Base-by-base conservation (phyloP, 2,888 invertebrate genomes). In the Brassicogethes aeneus region DNA sequence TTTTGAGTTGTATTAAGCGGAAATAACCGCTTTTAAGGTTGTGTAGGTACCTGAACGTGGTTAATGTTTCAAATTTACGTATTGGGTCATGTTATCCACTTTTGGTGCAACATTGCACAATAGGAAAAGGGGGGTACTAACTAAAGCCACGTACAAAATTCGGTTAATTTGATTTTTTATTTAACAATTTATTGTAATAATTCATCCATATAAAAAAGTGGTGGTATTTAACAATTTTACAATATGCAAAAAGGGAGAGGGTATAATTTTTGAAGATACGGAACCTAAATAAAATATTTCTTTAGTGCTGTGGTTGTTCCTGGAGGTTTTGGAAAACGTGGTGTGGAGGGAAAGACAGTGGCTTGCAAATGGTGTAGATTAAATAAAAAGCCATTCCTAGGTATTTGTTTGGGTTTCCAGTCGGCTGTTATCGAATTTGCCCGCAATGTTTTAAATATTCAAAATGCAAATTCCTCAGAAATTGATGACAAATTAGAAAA, bases 361-460 rank as follows among this genome's bases (percentile, higher is more conserved):
- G 96, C 97, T 0, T 88, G 89, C 52, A 77, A 85, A 56, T 97
- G 93, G 91, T 95, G 96, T 45, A 76, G 99, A 30, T 81, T 79
- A 56, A 92, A 87, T 37, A 79, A 84, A 36, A 89, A 85, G 61
- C 99, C 99, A 0, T 89, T 87, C 68, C 73, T 99, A 13, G 99
- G 97, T 1, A 91, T 99, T 52, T 99, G 99, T 62, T 74, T 99
- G n/a, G 99, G 99, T 3, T 74, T 99, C 46, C 99, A 99, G 74
- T 90, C 92, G 15, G 88, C 95, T 5, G 95, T 95, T 2, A 86
- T 99, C 55, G 99, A 99, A 69, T 96, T 87, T 64, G 82, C 94
- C 0, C 77, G 95, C 39, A 92, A 93, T 64, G 86, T 86, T 0
- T 68, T 95, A 1, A 75, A 76, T 0, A 66, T 87, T 41, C 71